Evolutionary conservation across 1,140 invertebrate genomes (phyloP), one percentile per base, ranked within the genome.

Genomic region (Euschistus heros): DNA sequence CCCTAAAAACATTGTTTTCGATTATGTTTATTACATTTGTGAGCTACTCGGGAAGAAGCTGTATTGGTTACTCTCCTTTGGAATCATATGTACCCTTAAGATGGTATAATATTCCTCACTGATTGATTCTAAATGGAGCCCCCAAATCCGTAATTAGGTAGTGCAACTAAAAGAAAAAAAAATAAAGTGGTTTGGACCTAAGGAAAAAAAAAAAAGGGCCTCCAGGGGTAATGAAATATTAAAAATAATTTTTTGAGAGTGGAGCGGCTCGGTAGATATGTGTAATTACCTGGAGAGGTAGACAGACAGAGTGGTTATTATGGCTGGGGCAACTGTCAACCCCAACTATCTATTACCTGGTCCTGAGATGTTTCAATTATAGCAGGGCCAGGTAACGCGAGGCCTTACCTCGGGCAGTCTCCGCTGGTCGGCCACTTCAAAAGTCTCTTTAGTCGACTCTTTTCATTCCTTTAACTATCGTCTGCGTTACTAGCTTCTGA

Each of bases 161-260:
- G 47, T 50, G 47, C n/a, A 22, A 18, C 22, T 6, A 4, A 50
- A 20, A 50, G n/a, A 18, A 47, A 22, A 50, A 50, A 22, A 22
- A 18, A 50, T 20, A 50, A 50, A 50, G 47, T 18, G 22, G 22
- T 50, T 20, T 20, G 22, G n/a, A 22, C 47, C 47, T 22, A 50
- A 50, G 22, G n/a, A 2, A 50, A 10, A 50, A 50, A 50, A 44
- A 50, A 50, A 50, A 50, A 50, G 47, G 22, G 47, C 47, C 47
- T 18, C n/a, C 14, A 17, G 47, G 47, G 47, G 47, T 50, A 50
- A 50, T 50, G 47, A 50, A 50, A 50, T 50, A 50, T 50, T 50
- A 50, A 50, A 50, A 50, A 50, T 50, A 50, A 50, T 50, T 50
- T 50, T 50, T 50, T 50, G 47, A 50, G 47, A 50, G 5, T 18